Percentiles rank a stretch among this genome's conserved stretches.
Conservation (phyloP, 2,797 vertebrate species). For the Tympanoctomys barrerae region DNA sequence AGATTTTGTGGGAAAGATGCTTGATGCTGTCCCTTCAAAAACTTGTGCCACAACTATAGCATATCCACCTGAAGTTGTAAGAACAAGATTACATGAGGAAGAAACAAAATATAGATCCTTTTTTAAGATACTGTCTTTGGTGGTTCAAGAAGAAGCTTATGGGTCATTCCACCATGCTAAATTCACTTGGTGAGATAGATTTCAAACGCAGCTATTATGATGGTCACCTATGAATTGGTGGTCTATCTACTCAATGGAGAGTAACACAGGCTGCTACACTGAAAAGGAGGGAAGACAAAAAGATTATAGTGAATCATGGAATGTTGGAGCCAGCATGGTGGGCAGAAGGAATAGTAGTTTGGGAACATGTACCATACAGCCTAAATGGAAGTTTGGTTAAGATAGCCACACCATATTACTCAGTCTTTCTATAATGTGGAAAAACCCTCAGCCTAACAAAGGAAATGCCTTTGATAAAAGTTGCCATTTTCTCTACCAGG, state of each 20-base stretch:
- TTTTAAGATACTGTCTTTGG: slow-evolving; percentile 95
- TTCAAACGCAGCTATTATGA: slow-evolving; percentile 99
- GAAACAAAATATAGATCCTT: slow-evolving; percentile 98
- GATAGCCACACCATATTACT: slow-evolving; percentile 83
- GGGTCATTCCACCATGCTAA: slow-evolving; percentile 96
- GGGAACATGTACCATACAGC: slow-evolving; percentile 79
- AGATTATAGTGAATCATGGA: slow-evolving; percentile 90
- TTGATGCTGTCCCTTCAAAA: slow-evolving; percentile 98
- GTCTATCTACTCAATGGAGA: slow-evolving; percentile 96
- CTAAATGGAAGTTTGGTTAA: slow-evolving; percentile 80
- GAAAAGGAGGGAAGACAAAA: slow-evolving; percentile 89
- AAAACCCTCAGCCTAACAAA: slow-evolving; percentile 47
- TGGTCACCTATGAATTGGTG: slow-evolving; percentile 99
- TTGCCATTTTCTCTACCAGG: slow-evolving; percentile 80
- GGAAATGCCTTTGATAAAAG: slow-evolving; percentile 84
- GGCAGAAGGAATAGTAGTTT: slow-evolving; percentile 76
- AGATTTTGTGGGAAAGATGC: slow-evolving; percentile 98
- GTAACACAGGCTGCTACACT: slow-evolving; percentile 78
- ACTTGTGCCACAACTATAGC: slow-evolving; percentile 97
- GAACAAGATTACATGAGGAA: slow-evolving; percentile 98
- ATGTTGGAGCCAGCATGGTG: slow-evolving; percentile 77
- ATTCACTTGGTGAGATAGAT: slow-evolving; percentile 98
- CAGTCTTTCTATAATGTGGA: slow-evolving; percentile 79
- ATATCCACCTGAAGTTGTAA: slow-evolving; percentile 98
- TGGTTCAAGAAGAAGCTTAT: slow-evolving; percentile 97